These are phyloP conservation scores for Podilymbus podiceps DNA, from an alignment of 2,113 vertebrate species.

Conservation along the genomic window DNA sequence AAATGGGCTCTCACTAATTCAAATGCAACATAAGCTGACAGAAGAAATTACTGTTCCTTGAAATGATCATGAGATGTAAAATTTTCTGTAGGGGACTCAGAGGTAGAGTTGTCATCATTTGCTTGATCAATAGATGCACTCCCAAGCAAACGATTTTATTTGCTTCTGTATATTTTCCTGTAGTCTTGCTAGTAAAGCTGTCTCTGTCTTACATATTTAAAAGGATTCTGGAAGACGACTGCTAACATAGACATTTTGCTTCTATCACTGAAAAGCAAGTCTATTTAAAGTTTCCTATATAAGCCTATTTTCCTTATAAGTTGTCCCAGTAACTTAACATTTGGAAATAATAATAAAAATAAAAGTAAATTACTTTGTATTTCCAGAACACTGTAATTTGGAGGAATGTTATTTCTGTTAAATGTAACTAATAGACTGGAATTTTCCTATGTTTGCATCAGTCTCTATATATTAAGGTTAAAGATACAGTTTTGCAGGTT, in stretches of 20 bases:
- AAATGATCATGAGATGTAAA: constrained; percentile 71
- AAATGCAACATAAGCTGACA: constrained; percentile 41
- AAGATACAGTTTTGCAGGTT: constrained; percentile 71
- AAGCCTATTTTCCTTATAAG: constrained; percentile 69
- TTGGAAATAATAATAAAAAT: constrained; percentile 66
- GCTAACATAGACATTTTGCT: constrained; percentile 63
- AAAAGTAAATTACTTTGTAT: constrained; percentile 69
- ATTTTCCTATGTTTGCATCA: constrained; percentile 69
- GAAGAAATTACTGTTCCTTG: constrained; percentile 29
- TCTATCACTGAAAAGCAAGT: constrained; percentile 64
- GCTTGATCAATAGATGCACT: constrained; percentile 65
- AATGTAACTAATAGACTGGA: constrained; percentile 71
- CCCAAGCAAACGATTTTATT: constrained; percentile 65
- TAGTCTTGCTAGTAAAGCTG: constrained; percentile 67
- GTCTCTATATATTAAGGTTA: constrained; percentile 70
- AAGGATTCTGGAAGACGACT: constrained; percentile 57
- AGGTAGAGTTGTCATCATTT: constrained; percentile 64
- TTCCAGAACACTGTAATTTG: constrained; percentile 82
- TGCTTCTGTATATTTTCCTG: constrained; percentile 72
- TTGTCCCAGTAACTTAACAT: constrained; percentile 72
- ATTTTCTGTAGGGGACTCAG: constrained; percentile 65
- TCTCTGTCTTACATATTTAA: constrained; percentile 59
- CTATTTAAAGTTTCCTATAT: constrained; percentile 67
- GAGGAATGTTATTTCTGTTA: constrained; percentile 74
- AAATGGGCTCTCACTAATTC: constrained; percentile 53